Conservation (phyloP, 2,797 vertebrate genomes). For the Luscinia megarhynchos region DNA sequence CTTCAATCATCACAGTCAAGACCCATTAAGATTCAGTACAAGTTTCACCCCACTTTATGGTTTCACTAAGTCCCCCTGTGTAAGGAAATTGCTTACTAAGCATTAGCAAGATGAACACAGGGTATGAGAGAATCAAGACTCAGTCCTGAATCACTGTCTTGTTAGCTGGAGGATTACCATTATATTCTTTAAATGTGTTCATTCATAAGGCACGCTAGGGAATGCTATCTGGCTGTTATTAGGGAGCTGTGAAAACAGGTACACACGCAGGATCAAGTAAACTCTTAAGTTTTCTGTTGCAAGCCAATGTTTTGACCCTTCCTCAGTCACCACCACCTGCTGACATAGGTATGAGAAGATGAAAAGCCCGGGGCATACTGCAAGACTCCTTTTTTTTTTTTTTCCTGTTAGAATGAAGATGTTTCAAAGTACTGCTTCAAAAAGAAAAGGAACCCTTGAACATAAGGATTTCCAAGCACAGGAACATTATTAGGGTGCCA, state of each 20-base stretch:
- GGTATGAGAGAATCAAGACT: background rate
- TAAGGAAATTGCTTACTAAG: background rate
- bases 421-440: background rate
- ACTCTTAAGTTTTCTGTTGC: background rate
- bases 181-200: background rate
- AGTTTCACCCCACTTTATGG: background rate
- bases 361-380: background rate
- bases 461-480: background rate
- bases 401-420: fast-evolving
- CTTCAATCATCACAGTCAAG: background rate
- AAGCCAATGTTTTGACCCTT: background rate
- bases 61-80: background rate
- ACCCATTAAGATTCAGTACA: background rate
- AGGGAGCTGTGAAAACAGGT: background rate
- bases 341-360: background rate
- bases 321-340: background rate
- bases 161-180: background rate
- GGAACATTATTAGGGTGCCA: background rate
- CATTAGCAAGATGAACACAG: background rate
- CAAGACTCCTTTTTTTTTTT: background rate
- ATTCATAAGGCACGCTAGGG: background rate
- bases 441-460: background rate
- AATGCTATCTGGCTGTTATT: background rate
- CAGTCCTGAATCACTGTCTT: background rate
- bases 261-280: background rate